phyloP scores from a whole-genome alignment of 35 echinoderm and acorn worm genomes.

The Acanthaster planci region DNA sequence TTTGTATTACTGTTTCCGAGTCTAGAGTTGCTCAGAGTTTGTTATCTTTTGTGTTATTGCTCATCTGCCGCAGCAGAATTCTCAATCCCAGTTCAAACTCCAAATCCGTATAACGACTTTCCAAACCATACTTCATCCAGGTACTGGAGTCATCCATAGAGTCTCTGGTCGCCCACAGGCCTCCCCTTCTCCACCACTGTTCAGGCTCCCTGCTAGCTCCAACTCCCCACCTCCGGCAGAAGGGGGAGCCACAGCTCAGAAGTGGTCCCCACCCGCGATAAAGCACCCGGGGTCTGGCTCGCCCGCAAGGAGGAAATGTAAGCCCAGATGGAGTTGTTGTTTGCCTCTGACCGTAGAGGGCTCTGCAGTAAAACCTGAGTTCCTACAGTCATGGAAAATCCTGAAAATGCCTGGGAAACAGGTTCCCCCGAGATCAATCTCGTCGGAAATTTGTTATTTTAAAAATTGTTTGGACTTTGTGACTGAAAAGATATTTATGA shows the following conservation, averaged over 20 bases:
- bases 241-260: not conserved
- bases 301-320: slow-evolving; percentile 70
- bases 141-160: slow-evolving; percentile 40
- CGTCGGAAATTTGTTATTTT: too few relatives aligned
- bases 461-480: too few relatives aligned
- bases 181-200: slow-evolving; percentile 65
- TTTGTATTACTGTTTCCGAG: too few relatives aligned
- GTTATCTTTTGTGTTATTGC: too few relatives aligned
- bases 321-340: slow-evolving; percentile 15
- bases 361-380: too few relatives aligned
- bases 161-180: slow-evolving; percentile 38
- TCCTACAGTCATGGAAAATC: too few relatives aligned
- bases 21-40: too few relatives aligned
- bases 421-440: too few relatives aligned
- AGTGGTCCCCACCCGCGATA: not conserved
- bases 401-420: too few relatives aligned
- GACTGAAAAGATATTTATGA: too few relatives aligned
- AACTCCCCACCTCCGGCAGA: slow-evolving; percentile 32
- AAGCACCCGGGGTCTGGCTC: slow-evolving; percentile 39
- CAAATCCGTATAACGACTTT: not conserved
- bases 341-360: too few relatives aligned
- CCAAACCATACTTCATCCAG: not conserved
- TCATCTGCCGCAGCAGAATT: too few relatives aligned
- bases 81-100: not conserved
- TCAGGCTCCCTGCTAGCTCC: slow-evolving; percentile 39